Conservation (phyloP, 2,113 vertebrate genomes). For the Propithecus coquereli region DNA sequence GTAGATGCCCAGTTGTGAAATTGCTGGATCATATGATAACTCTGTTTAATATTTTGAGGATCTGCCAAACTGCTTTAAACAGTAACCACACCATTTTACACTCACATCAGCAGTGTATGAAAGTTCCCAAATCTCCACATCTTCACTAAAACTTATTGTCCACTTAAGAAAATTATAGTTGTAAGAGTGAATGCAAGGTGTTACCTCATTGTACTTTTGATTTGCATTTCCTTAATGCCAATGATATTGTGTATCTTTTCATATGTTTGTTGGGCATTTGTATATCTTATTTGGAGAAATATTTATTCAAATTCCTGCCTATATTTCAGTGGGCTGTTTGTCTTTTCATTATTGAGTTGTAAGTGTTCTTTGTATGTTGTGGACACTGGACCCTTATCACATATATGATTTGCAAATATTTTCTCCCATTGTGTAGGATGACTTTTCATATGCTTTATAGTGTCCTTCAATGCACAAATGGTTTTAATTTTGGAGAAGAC, state of each 20-base stretch:
- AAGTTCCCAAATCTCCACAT: background rate
- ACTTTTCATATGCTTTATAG: background rate
- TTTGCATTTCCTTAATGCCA: background rate
- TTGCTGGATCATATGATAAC: background rate
- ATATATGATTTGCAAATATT: constrained; percentile 5
- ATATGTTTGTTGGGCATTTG: background rate
- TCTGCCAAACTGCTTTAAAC: background rate
- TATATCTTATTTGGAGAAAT: background rate
- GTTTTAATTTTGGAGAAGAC: background rate
- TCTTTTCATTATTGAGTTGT: background rate
- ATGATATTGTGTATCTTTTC: background rate
- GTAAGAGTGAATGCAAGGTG: background rate
- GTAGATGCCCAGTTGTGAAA: background rate
- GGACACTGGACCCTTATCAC: background rate
- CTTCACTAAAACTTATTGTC: background rate
- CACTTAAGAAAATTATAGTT: background rate
- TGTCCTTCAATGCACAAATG: background rate
- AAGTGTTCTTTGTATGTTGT: background rate
- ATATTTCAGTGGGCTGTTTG: background rate
- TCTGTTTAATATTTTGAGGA: background rate
- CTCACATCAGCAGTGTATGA: background rate
- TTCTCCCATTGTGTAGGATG: background rate
- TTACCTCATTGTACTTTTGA: background rate
- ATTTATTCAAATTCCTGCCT: background rate
- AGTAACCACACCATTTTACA: background rate